These are phyloP conservation scores for Temnothorax curvispinosus DNA, from an alignment of 1,140 invertebrate genomes.

Conservation along the genomic window DNA sequence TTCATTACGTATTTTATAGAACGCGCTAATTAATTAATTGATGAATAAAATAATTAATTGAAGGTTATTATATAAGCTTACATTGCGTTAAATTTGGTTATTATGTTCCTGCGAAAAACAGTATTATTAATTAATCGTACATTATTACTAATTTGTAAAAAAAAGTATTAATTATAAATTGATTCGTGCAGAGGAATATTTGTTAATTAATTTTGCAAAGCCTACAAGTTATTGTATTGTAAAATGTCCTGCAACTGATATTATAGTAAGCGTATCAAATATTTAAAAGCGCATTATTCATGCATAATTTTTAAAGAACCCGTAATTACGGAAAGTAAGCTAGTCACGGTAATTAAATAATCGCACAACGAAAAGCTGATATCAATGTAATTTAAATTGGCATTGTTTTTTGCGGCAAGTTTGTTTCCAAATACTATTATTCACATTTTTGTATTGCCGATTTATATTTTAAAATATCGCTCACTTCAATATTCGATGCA, in stretches of 20 bases:
- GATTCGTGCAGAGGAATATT: not conserved
- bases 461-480: not conserved
- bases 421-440: not conserved
- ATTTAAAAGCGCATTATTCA: not conserved
- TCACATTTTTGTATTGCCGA: not conserved
- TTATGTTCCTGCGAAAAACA: not conserved
- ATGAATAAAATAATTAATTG: slow-evolving; percentile 40
- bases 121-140: slow-evolving; percentile 18
- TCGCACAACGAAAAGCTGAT: not conserved
- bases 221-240: not conserved
- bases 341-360: not conserved
- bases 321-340: not conserved
- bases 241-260: not conserved
- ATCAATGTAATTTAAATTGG: not conserved
- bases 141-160: not conserved
- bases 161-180: slow-evolving; percentile 20
- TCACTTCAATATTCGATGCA: not conserved
- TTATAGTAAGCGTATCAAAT: not conserved
- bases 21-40: slow-evolving; percentile 35
- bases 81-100: not conserved
- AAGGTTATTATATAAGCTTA: slow-evolving; percentile 2
- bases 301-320: not conserved
- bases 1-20: slow-evolving; percentile 4
- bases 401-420: not conserved
- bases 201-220: slow-evolving; percentile 11